A percentile compares a stretch with the other conserved stretches of the same genome.
phyloP scores from a whole-genome alignment of 2,113 vertebrate species.

The Cavia aperea region DNA sequence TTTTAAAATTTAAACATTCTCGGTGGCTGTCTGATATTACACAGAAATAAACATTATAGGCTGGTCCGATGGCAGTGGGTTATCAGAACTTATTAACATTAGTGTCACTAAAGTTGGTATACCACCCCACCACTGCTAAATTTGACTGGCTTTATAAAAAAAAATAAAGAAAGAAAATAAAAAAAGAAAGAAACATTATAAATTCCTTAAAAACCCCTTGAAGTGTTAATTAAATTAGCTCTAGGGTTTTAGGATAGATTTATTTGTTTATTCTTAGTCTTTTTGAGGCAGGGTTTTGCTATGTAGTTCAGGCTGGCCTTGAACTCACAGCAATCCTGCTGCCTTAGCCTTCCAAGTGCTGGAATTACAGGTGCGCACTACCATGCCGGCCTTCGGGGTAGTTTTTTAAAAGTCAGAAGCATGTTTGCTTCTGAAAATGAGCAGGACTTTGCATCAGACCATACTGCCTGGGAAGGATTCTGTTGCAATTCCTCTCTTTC shows the following conservation, averaged over 20 bases:
- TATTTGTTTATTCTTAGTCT: too few relatives aligned
- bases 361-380: too few relatives aligned
- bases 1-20: background rate
- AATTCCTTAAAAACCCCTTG: background rate
- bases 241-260: background rate
- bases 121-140: too few relatives aligned
- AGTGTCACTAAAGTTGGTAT: too few relatives aligned
- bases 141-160: too few relatives aligned
- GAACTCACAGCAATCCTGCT: too few relatives aligned
- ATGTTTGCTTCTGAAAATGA: background rate
- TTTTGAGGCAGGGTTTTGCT: too few relatives aligned
- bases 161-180: too few relatives aligned
- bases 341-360: too few relatives aligned
- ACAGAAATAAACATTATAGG: slow-evolving; percentile 4
- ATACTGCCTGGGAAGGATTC: background rate
- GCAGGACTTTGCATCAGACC: background rate
- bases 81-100: too few relatives aligned
- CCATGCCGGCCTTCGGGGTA: background rate
- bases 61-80: too few relatives aligned
- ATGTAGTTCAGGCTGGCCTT: too few relatives aligned
- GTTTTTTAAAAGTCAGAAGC: background rate
- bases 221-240: slow-evolving; percentile 36
- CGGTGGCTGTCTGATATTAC: background rate
- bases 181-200: background rate
- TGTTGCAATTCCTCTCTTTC: background rate